Conservation (phyloP, 2,888 invertebrate species). For the Antheraea yamamai region DNA sequence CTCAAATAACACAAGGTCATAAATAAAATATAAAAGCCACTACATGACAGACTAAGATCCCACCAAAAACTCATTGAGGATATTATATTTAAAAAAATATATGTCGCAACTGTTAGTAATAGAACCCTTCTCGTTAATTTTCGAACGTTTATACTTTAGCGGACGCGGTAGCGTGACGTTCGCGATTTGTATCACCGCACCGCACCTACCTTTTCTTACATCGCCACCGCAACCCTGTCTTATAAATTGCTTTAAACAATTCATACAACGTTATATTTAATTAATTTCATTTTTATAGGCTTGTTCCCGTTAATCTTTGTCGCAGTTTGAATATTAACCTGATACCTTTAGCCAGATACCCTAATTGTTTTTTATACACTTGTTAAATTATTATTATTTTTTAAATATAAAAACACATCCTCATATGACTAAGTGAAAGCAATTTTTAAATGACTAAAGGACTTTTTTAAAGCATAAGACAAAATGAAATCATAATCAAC, state of each 20-base stretch:
- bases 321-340: background rate
- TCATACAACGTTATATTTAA: background rate
- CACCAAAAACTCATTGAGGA: too few relatives aligned
- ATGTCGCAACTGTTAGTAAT: conserved; percentile 24
- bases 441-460: too few relatives aligned
- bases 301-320: background rate
- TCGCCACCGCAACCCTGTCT: conserved; percentile 27
- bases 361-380: background rate
- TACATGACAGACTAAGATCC: too few relatives aligned
- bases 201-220: conserved; percentile 29
- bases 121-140: conserved; percentile 39
- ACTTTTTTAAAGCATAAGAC: too few relatives aligned
- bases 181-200: conserved; percentile 41
- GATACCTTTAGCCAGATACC: background rate
- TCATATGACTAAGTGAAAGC: too few relatives aligned
- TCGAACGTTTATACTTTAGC: conserved; percentile 37
- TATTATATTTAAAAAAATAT: background rate
- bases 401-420: too few relatives aligned
- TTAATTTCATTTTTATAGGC: background rate
- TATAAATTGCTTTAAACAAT: conserved; percentile 19
- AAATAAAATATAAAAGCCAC: too few relatives aligned
- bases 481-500: too few relatives aligned
- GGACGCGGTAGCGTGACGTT: conserved; percentile 41
- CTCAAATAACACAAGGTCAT: too few relatives aligned
- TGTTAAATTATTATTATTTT: too few relatives aligned